Percentiles rank a stretch among this genome's conserved stretches.
phyloP scores from a whole-genome alignment of 1,140 invertebrate species.

The Tetragnatha versicolor region DNA sequence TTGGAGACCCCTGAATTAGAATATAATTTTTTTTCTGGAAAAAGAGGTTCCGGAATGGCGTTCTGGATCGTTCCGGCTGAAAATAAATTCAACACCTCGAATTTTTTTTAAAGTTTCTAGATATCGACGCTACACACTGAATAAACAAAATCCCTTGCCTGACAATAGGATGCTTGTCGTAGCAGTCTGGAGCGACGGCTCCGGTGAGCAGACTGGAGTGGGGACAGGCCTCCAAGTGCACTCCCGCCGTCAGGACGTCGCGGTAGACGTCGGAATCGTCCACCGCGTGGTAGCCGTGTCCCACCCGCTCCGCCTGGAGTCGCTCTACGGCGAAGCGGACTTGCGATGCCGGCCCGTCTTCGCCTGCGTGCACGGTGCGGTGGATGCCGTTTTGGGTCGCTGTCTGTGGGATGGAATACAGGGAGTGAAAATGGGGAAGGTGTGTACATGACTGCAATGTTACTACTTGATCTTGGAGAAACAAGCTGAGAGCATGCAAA shows the following conservation, averaged over 20 bases:
- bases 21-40: too few relatives aligned
- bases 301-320: constrained; percentile 69
- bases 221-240: constrained; percentile 71
- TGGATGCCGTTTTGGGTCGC: constrained; percentile 66
- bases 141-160: constrained; percentile 57
- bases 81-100: too few relatives aligned
- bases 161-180: constrained; percentile 63
- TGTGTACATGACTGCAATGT: too few relatives aligned
- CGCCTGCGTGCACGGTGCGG: constrained; percentile 71
- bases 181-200: constrained; percentile 61
- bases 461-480: too few relatives aligned
- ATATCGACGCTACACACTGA: too few relatives aligned
- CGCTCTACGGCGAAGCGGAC: constrained; percentile 67
- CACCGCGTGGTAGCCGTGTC: constrained; percentile 71
- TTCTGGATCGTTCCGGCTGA: too few relatives aligned
- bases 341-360: constrained; percentile 65
- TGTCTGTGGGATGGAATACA: constrained; percentile 56
- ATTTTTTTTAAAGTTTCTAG: too few relatives aligned
- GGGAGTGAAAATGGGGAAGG: too few relatives aligned
- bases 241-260: constrained; percentile 60
- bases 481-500: too few relatives aligned
- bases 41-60: too few relatives aligned
- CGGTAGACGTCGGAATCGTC: constrained; percentile 67
- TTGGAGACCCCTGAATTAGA: too few relatives aligned
- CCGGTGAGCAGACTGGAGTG: constrained; percentile 70